Base-by-base conservation (phyloP, 2,113 vertebrate species). In the Megaceryle maxima region DNA sequence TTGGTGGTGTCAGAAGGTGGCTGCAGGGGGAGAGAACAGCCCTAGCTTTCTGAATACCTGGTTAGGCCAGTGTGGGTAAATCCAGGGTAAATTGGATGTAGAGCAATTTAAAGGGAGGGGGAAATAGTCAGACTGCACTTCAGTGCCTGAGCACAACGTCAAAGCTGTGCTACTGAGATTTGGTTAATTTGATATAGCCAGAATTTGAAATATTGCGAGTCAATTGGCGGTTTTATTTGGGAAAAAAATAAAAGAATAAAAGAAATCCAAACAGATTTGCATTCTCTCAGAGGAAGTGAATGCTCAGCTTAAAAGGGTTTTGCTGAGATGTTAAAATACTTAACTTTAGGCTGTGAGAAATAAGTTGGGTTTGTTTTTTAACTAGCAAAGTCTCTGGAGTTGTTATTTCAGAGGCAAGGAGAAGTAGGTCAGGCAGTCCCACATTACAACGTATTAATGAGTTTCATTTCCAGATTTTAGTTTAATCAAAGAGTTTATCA, bases 201-300 rank as follows among this genome's bases (percentile, higher is more conserved):
- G 37, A 37, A 37, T 37, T 8, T 37, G 37, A 37, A 37, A 37
- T 37, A 37, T 37, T 37, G 37, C 8, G 37, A 37, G 7, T 37
- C 37, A 37, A 37, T 37, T 37, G 37, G 8, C 37, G 7, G 37
- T 8, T 37, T 37, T 37, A 37, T 37, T 37, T 37, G 37, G 16
- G 46, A 62, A 62, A 86, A n/a, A 37, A 22, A 14, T 18, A 41
- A 37, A 37, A 37, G 37, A 67, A 46, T 46, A 46, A 46, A 46
- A 46, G 44, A 46, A 46, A 46, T n/a, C 29, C 41, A 75, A 78
- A 0, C 15, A 81, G 48, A 92, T 92, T 83, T 92, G 43, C 84
- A 89, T 96, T 94, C 69, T 86, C 87, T 87, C 66, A 56, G 91
- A 92, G 88, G 77, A 95, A 86, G 21, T 14, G 50, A 74, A 57